Percentiles rank a stretch among this genome's conserved stretches.
These are phyloP conservation scores for Syrista parreyssii DNA, from an alignment of 2,888 invertebrate genomes.

Conservation along the genomic window DNA sequence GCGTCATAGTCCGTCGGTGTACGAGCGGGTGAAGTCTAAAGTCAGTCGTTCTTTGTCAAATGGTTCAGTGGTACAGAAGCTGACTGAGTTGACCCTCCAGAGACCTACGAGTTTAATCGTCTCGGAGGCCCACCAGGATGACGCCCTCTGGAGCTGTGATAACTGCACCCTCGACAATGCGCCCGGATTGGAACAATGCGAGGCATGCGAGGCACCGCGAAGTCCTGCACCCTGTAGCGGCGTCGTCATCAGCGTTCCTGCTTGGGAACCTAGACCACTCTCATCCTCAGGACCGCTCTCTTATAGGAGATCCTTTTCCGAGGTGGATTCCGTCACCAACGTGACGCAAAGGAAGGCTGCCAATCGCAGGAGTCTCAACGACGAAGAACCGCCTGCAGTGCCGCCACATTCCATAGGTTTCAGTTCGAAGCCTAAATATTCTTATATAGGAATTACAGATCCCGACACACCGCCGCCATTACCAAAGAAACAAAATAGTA, in stretches of 20 bases:
- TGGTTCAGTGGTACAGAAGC: slow-evolving; percentile 73
- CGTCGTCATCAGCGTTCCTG: slow-evolving; percentile 67
- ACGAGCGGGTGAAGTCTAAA: slow-evolving; percentile 68
- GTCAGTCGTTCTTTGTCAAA: slow-evolving; percentile 75
- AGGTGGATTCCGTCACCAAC: slow-evolving; percentile 59
- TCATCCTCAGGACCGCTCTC: slow-evolving; percentile 60
- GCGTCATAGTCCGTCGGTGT: slow-evolving; percentile 66
- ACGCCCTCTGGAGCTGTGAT: slow-evolving; percentile 74
- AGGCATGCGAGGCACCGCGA: slow-evolving; percentile 80
- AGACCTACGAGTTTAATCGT: slow-evolving; percentile 73
- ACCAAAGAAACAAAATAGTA: slow-evolving; percentile 61
- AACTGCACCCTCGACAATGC: slow-evolving; percentile 83
- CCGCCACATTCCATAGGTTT: slow-evolving; percentile 64
- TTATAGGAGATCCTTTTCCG: slow-evolving; percentile 65
- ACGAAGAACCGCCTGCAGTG: slow-evolving; percentile 72
- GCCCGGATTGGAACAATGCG: slow-evolving; percentile 75
- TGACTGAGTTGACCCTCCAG: slow-evolving; percentile 65
- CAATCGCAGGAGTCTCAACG: slow-evolving; percentile 65
- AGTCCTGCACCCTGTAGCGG: slow-evolving; percentile 68
- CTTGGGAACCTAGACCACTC: slow-evolving; percentile 63
- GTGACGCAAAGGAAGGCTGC: slow-evolving; percentile 67
- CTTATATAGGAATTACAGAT: slow-evolving; percentile 59
- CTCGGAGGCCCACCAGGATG: slow-evolving; percentile 64
- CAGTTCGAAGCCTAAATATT: slow-evolving; percentile 59
- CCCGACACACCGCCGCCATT: slow-evolving; percentile 62